Evolutionary conservation across 2,797 vertebrate genomes (phyloP).

Genomic region (Ptychobarbus kaznakovi): DNA sequence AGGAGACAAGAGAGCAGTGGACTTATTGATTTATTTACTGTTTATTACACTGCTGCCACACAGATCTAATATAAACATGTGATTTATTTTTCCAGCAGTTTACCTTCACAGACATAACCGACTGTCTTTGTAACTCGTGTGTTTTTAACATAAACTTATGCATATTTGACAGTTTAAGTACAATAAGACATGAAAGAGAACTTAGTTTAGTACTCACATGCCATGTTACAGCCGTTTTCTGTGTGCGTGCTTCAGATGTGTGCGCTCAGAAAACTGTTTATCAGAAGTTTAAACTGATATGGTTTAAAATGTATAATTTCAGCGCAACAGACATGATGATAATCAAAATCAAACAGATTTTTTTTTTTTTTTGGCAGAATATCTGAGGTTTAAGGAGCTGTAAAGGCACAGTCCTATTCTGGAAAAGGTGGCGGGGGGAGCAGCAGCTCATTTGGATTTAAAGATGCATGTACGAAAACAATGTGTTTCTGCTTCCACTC

Average conservation of each 20-base stretch:
- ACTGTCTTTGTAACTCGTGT: too few species aligned
- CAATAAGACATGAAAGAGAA: not conserved
- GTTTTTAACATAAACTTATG: too few species aligned
- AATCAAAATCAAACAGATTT: not conserved
- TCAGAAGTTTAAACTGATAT: not conserved
- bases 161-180: too few species aligned
- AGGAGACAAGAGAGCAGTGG: not conserved
- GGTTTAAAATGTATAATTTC: not conserved
- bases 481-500: not conserved
- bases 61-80: not conserved
- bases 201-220: not conserved
- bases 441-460: not conserved
- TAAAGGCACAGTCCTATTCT: not conserved
- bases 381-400: not conserved
- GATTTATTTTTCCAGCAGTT: not conserved
- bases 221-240: not conserved
- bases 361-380: not conserved
- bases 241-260: not conserved
- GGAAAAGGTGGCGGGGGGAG: not conserved
- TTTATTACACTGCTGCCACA: not conserved
- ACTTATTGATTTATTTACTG: not conserved
- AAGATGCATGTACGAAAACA: not conserved
- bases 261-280: not conserved
- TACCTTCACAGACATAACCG: not conserved
- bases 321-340: not conserved